Evolutionary conservation across 2,113 vertebrate species (phyloP).

Genomic region (Pangasianodon hypophthalmus): DNA sequence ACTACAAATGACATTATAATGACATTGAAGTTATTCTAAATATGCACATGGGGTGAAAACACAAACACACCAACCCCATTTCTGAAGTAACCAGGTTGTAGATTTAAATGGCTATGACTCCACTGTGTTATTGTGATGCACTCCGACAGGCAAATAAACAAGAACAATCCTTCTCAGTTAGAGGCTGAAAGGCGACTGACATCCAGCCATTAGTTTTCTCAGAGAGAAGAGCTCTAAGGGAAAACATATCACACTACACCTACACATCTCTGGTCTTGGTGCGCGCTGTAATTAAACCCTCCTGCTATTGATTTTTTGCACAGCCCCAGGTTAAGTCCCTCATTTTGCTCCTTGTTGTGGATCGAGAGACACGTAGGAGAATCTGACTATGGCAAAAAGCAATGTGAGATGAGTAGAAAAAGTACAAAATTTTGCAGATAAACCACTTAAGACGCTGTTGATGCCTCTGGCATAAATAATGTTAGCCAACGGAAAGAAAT

Average conservation of each 20-base stretch:
- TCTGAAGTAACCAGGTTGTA: background rate
- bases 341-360: constrained; percentile 77
- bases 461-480: constrained; percentile 79
- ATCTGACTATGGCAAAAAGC: constrained; percentile 87
- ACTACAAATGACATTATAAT: constrained; percentile 48
- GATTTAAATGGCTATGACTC: background rate
- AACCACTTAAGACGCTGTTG: constrained; percentile 83
- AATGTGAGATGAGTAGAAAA: constrained; percentile 84
- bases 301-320: constrained; percentile 73
- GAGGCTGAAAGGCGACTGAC: constrained; percentile 29
- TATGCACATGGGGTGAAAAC: background rate
- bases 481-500: constrained; percentile 85
- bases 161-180: constrained; percentile 18
- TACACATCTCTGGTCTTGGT: constrained; percentile 17
- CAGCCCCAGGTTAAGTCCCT: constrained; percentile 87
- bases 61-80: background rate
- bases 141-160: constrained; percentile 10
- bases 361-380: constrained; percentile 82
- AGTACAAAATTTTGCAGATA: constrained; percentile 86
- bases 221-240: background rate
- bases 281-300: constrained; percentile 36
- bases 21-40: constrained; percentile 41
- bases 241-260: constrained; percentile 31
- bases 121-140: background rate
- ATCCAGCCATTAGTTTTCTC: constrained; percentile 25